Conservation (phyloP, 2,797 vertebrate species). For the Macroramphosus scolopax region DNA sequence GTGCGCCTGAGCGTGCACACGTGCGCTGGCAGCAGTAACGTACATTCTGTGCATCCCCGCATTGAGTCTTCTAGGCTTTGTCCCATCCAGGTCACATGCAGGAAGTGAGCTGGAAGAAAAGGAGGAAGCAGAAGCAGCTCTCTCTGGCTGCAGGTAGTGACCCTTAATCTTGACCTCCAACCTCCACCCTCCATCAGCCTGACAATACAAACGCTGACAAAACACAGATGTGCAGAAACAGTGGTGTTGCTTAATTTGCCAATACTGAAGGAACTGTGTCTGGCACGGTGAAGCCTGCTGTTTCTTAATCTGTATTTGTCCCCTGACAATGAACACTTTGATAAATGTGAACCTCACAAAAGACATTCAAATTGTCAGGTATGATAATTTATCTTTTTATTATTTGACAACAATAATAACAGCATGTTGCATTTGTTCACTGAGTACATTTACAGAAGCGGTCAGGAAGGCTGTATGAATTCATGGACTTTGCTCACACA, state of each 20-base stretch:
- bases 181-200: conserved; percentile 57
- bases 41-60: conserved; percentile 52
- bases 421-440: conserved; percentile 57
- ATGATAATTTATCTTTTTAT: conserved; percentile 69
- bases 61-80: conserved; percentile 60
- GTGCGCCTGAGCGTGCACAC: conserved; percentile 16
- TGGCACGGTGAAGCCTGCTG: neutral
- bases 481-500: conserved; percentile 28
- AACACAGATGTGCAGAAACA: conserved; percentile 65
- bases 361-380: conserved; percentile 10
- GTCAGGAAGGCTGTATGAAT: conserved; percentile 42
- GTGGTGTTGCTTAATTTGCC: conserved; percentile 18
- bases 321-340: too few species aligned
- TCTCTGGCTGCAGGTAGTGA: conserved; percentile 75
- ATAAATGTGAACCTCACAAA: neutral
- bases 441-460: conserved; percentile 71
- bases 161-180: conserved; percentile 71
- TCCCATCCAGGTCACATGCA: conserved; percentile 69
- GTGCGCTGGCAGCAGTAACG: conserved; percentile 43
- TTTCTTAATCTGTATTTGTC: conserved; percentile 1
- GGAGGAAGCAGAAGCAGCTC: conserved; percentile 77
- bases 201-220: conserved; percentile 60
- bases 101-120: conserved; percentile 76
- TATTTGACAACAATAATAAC: conserved; percentile 67
- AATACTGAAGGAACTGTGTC: conserved; percentile 10